Percentiles rank a stretch among this genome's conserved stretches.
Conservation (phyloP, 2,888 invertebrate species). For the Oeneis ivallda region DNA sequence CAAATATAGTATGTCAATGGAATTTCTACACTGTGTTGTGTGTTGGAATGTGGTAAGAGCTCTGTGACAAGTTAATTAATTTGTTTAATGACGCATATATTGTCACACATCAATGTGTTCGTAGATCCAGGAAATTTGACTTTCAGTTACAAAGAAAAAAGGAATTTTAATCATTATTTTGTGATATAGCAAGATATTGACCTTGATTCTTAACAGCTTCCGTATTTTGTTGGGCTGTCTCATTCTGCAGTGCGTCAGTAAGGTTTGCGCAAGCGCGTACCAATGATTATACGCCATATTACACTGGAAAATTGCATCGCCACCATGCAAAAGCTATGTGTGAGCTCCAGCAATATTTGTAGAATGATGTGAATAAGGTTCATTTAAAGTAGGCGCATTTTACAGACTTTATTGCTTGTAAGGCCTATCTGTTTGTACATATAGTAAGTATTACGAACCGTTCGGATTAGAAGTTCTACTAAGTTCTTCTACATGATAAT, state of each 20-base stretch:
- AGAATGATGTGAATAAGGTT: background rate
- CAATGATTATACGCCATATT: background rate
- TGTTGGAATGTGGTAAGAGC: background rate
- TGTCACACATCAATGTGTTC: background rate
- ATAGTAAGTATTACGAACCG: background rate
- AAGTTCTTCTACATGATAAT: background rate
- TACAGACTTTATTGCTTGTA: background rate
- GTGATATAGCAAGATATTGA: background rate
- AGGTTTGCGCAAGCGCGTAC: slow-evolving; percentile 10
- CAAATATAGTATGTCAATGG: background rate
- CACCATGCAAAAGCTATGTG: background rate
- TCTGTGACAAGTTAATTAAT: background rate
- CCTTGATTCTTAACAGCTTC: background rate
- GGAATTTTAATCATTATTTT: background rate
- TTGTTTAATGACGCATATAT: background rate
- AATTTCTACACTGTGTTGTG: background rate
- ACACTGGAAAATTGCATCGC: background rate
- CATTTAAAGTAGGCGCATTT: background rate
- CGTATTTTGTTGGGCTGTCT: background rate
- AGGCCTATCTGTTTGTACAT: background rate
- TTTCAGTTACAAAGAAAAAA: background rate
- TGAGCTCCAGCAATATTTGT: background rate
- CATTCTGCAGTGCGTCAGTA: slow-evolving; percentile 13
- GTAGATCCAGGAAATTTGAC: background rate
- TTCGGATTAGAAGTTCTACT: no score